Conservation (phyloP, 2,797 vertebrate genomes). For the Danio aesculapii region DNA sequence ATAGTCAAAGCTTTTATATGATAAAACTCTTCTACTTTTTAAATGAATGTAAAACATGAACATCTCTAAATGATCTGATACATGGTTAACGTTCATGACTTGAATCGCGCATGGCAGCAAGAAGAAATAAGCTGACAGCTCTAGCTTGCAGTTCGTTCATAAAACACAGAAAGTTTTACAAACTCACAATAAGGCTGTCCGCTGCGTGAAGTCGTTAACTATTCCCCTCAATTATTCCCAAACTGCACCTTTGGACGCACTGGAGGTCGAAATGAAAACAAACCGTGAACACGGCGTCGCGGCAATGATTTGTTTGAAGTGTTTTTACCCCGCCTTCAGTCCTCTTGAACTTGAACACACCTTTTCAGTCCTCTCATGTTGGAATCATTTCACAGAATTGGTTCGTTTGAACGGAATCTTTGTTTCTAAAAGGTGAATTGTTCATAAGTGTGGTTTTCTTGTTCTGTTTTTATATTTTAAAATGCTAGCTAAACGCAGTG, state of each 20-base stretch:
- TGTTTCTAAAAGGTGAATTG: neutral
- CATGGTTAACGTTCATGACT: neutral
- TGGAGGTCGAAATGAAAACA: constrained; percentile 13
- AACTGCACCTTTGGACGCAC: neutral
- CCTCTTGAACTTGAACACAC: constrained; percentile 10
- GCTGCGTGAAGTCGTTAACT: neutral
- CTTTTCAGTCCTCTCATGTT: neutral
- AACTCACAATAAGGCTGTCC: constrained; percentile 26
- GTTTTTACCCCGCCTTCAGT: constrained; percentile 23
- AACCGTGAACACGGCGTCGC: neutral
- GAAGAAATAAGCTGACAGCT: neutral
- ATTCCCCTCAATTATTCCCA: constrained; percentile 4
- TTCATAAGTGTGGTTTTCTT: neutral
- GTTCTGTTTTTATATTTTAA: too few relatives aligned
- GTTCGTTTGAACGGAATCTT: neutral
- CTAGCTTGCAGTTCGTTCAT: constrained; percentile 8
- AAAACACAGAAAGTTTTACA: neutral
- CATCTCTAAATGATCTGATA: neutral
- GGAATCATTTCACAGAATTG: neutral
- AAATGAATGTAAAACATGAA: neutral
- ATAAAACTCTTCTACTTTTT: neutral
- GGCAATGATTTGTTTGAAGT: constrained; percentile 39
- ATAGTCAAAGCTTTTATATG: neutral
- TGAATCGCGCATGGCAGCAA: neutral
- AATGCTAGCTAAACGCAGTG: too few relatives aligned